A percentile compares a stretch with the other conserved stretches of the same genome.
Evolutionary conservation across 2,113 vertebrate genomes (phyloP).

Genomic region (Tragulus kanchil): DNA sequence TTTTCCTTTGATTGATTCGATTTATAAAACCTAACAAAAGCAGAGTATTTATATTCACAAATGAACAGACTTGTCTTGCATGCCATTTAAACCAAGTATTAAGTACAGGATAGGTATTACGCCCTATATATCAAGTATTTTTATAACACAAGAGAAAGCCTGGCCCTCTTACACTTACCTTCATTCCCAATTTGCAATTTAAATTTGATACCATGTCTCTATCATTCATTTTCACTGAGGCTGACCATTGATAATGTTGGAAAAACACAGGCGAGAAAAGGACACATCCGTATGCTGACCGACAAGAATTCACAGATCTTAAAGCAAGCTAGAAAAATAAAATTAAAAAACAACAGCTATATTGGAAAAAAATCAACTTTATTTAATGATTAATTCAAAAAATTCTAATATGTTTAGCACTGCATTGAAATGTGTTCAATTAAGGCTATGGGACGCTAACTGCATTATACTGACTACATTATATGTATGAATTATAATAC

Average conservation of each 20-base stretch:
- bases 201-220: constrained; percentile 70
- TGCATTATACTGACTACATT: not conserved
- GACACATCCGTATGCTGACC: constrained; percentile 93
- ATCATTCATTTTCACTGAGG: constrained; percentile 66
- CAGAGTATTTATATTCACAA: not conserved
- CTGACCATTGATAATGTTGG: constrained; percentile 89
- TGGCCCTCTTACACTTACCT: constrained; percentile 88
- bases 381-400: not conserved
- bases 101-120: not conserved
- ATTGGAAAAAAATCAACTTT: constrained; percentile 7
- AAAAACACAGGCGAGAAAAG: constrained; percentile 95
- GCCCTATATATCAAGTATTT: not conserved
- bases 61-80: not conserved
- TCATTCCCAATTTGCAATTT: constrained; percentile 93
- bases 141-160: constrained; percentile 41
- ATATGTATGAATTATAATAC: not conserved
- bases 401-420: not conserved
- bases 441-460: not conserved
- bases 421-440: not conserved
- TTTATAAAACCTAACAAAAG: constrained; percentile 23
- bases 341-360: not conserved
- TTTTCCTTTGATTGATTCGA: too few species aligned
- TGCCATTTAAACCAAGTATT: constrained; percentile 8
- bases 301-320: constrained; percentile 92
- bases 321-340: constrained; percentile 91